Evolutionary conservation across 1,140 invertebrate genomes (phyloP), one percentile per base, ranked within the genome.

Genomic region (Drosophila chauvacae): DNA sequence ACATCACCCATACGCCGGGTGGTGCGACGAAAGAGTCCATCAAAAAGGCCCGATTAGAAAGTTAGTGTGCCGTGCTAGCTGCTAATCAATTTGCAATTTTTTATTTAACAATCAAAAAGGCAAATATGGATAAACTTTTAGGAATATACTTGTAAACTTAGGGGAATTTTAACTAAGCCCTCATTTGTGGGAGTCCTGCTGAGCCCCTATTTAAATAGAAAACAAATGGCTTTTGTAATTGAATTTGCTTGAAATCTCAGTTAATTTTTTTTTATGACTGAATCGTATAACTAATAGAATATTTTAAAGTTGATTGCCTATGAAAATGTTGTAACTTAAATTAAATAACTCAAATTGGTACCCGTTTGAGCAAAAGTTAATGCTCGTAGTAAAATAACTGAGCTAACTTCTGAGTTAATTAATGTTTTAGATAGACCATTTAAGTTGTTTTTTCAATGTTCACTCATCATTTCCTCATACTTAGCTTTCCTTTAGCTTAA

Each of bases 41-140:
- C 82, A 86, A 81, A 69, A 66, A 56, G 53, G 58, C 69, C 47
- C 51, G 76, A 87, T 80, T 83, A 77, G 83, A 88, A 87, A 87
- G 84, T 87, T 68, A 72, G 62, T 51, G 45, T 65, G 69, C 69
- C 14, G 16, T 45, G 48, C 28, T 41, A 48, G 44, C 30, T 56
- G 66, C 33, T 68, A 61, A 79, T 59, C n/a, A 83, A 56, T 42
- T 72, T 56, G 39, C 26, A 44, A 11, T 44, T 63, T 69, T 81
- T 81, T 76, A 65, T 80, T 76, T 55, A 66, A 23, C 55, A 55
- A 81, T 81, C 78, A 75, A 58, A 53, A 6, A 14, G 41, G 50
- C 37, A 59, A 63, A 71, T 53, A 48, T 72, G 37, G 16, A 7
- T 9, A 6, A 16, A 7, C 2, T 7, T n/a, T 16, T 13, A 20